phyloP scores from a whole-genome alignment of 2,797 vertebrate genomes.

The Malurus leucopterus region DNA sequence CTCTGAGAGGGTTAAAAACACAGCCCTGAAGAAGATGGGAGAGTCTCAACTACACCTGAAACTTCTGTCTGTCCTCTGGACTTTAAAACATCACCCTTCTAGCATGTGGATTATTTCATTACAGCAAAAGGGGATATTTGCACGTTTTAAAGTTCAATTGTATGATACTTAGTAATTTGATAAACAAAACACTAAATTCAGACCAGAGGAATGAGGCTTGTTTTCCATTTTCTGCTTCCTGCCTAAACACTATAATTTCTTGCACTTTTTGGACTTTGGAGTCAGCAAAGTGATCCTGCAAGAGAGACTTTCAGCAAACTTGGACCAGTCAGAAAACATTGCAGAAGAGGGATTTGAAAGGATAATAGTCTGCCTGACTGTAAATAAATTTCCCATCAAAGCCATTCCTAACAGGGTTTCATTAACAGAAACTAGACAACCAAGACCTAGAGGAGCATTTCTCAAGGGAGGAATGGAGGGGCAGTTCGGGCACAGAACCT shows the following conservation, averaged over 20 bases:
- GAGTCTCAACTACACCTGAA: background rate
- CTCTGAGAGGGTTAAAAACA: rapidly evolving
- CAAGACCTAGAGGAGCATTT: background rate
- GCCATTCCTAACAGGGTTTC: background rate
- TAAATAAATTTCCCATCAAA: background rate
- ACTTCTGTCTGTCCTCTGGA: background rate
- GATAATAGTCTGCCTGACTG: background rate
- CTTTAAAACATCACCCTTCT: background rate
- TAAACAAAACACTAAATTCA: background rate
- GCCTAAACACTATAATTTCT: background rate
- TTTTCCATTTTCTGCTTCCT: background rate
- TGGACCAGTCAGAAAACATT: background rate
- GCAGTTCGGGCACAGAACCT: background rate
- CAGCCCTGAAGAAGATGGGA: background rate
- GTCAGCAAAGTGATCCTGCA: background rate
- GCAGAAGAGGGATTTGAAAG: background rate
- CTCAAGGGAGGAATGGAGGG: background rate
- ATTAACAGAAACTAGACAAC: background rate
- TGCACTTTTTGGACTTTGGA: background rate
- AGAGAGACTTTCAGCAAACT: background rate
- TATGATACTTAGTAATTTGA: background rate
- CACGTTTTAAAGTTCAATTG: rapidly evolving
- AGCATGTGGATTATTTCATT: rapidly evolving
- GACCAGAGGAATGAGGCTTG: background rate
- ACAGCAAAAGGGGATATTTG: background rate